A percentile compares a stretch with the other conserved stretches of the same genome.
Conservation (phyloP, 2,888 invertebrate genomes). For the Allolobophora icterica region DNA sequence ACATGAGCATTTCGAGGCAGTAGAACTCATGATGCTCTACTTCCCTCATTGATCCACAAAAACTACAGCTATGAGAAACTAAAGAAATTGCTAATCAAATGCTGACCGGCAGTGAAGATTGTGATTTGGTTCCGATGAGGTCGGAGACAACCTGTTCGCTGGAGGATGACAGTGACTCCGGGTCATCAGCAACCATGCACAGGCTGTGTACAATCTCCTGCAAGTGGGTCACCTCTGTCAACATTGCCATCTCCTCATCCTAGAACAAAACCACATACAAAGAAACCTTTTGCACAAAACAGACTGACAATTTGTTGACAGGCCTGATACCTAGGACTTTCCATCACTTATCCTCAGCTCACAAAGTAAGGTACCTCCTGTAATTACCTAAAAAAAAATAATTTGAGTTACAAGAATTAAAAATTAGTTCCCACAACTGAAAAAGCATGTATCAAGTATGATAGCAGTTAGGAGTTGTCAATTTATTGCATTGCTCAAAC, state of each 20-base stretch:
- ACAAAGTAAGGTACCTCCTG: not conserved
- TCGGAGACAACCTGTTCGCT: constrained; percentile 81
- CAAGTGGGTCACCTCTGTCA: constrained; percentile 89
- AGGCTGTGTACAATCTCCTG: constrained; percentile 86
- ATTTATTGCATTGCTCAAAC: no score
- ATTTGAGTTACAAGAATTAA: no score
- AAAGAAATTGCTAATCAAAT: not conserved
- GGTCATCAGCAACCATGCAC: constrained; percentile 84
- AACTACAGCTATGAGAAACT: not conserved
- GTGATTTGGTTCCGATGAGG: constrained; percentile 68
- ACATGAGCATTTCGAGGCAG: no score
- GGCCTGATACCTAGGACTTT: not conserved
- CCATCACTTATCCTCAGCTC: not conserved
- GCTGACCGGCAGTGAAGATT: not conserved
- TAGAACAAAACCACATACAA: constrained; percentile 61
- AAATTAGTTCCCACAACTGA: no score
- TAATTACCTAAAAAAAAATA: no score
- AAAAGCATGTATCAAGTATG: no score
- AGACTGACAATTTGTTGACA: not conserved
- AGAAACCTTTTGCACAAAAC: not conserved
- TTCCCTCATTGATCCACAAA: not conserved
- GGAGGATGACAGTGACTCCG: constrained; percentile 82
- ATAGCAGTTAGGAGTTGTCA: no score
- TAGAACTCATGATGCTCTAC: not conserved
- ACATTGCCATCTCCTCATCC: constrained; percentile 92